Base-by-base conservation (phyloP, 1,140 invertebrate genomes). In the Harlomillsia oculata region DNA sequence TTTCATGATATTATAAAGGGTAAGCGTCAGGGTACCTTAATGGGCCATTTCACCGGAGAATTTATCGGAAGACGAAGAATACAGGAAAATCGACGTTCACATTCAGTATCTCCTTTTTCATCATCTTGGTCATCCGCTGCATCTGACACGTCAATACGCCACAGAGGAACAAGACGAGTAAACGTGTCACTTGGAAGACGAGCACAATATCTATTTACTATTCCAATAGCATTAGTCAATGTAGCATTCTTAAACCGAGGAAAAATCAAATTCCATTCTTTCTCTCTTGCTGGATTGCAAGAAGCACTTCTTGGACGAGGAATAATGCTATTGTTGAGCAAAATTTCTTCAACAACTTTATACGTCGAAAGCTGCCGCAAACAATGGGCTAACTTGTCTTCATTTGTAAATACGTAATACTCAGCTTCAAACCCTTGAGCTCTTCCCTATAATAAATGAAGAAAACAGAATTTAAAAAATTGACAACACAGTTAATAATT, bases 111-210 rank as follows among this genome's bases (percentile, higher is more conserved):
- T 48, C 69, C 53, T 29, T 79, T 67, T 50, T 70, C n/a, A 69
- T 79, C 45, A 32, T 56, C 53, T 40, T 56, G 29, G 52, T 56
- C 51, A 49, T 60, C 56, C 5, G 48, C 48, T 16, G 56, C n/a
- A 36, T 59, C 71, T 63, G 48, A 30, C 16, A 39, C 34, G 36
- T 56, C 72, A 64, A 85, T 74, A 61, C 72, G 74, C 81, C 88
- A 94, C 51, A 90, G 79, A 1, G 95, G 91, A 1, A 89, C 89
- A 9, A 99, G 76, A 60, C 92, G 83, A 0, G 96, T 99, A 73
- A 99, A 98, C 4, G 92, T 92, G 76, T 99, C 96, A 69, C 92
- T 97, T 1, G 96, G 96, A 50, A 99, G 75, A 72, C 95, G 95
- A n/a, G 90, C 87, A 75, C 95, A 99, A 72, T 99, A 99, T 67